A percentile compares a stretch with the other conserved stretches of the same genome.
phyloP scores from a whole-genome alignment of 2,797 vertebrate genomes.

The Orestias chungarensis region DNA sequence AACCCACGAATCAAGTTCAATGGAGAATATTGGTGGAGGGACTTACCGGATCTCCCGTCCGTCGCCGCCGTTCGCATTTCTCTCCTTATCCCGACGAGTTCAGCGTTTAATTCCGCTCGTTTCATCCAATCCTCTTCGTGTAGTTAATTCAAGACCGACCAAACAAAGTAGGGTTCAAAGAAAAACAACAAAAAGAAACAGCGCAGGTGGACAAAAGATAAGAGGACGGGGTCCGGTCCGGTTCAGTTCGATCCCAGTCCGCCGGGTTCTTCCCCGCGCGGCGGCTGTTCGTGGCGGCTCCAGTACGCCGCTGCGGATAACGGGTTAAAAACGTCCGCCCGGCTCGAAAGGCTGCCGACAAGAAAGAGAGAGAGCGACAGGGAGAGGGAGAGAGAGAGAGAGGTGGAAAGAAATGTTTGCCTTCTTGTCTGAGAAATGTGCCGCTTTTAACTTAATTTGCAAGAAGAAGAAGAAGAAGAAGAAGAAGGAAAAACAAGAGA shows the following conservation, averaged over 20 bases:
- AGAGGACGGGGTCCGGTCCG: conserved; percentile 71
- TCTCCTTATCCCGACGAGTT: conserved; percentile 54
- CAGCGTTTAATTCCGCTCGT: conserved; percentile 62
- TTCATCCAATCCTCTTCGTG: conserved; percentile 63
- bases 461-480: conserved; percentile 37
- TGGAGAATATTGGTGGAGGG: conserved; percentile 14
- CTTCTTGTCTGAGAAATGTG: conserved; percentile 7
- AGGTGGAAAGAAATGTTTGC: conserved; percentile 11
- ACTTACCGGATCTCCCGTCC: conserved; percentile 80
- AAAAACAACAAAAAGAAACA: neutral
- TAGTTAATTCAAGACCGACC: conserved; percentile 28
- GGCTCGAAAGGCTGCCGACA: conserved; percentile 49
- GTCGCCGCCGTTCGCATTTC: conserved; percentile 78
- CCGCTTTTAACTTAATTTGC: conserved; percentile 40
- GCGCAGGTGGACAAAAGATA: conserved; percentile 4
- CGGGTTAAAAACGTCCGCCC: conserved; percentile 58
- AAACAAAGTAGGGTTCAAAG: no score
- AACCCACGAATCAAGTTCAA: conserved; percentile 61
- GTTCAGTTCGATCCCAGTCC: no score
- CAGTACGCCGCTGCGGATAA: conserved; percentile 42
- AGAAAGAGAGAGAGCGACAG: neutral
- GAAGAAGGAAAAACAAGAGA: conserved; percentile 50
- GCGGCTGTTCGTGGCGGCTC: conserved; percentile 69
- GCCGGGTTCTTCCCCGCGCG: no score
- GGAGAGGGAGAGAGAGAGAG: neutral